Evolutionary conservation across 2,888 invertebrate genomes (phyloP).

Genomic region (Drosophila barbarae): DNA sequence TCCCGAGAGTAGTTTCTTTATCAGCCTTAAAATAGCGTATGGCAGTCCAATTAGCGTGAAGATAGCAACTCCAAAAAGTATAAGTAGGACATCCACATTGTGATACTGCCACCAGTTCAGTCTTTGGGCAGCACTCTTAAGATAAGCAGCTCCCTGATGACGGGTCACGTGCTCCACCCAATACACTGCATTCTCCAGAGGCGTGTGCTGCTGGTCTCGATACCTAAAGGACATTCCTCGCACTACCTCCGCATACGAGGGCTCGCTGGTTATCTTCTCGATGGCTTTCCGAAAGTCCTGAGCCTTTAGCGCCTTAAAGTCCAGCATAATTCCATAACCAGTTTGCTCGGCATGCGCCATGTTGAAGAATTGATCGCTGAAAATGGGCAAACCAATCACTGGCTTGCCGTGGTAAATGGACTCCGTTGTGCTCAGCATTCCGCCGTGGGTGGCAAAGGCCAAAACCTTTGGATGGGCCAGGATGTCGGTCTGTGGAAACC

Average conservation of each 20-base stretch:
- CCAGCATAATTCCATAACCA: slow-evolving; percentile 78
- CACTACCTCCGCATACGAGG: slow-evolving; percentile 49
- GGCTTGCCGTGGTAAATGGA: slow-evolving; percentile 80
- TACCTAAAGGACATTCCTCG: slow-evolving; percentile 67
- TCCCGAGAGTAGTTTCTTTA: not conserved
- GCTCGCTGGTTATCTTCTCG: slow-evolving; percentile 46
- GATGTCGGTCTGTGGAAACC: slow-evolving; percentile 80
- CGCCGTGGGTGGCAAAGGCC: slow-evolving; percentile 81
- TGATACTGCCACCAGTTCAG: slow-evolving; percentile 71
- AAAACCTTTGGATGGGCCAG: slow-evolving; percentile 80
- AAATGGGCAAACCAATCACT: slow-evolving; percentile 80
- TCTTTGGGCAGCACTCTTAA: slow-evolving; percentile 73
- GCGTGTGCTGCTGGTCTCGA: slow-evolving; percentile 74
- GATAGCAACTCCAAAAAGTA: slow-evolving; percentile 41
- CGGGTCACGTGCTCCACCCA: slow-evolving; percentile 77
- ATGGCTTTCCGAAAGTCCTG: slow-evolving; percentile 64
- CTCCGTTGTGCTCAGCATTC: slow-evolving; percentile 80
- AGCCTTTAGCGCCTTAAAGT: slow-evolving; percentile 59
- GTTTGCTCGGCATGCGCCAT: slow-evolving; percentile 78
- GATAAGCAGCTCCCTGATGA: slow-evolving; percentile 77
- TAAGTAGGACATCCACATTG: slow-evolving; percentile 66
- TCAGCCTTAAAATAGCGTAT: not conserved
- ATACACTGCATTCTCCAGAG: slow-evolving; percentile 72
- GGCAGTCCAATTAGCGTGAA: not conserved
- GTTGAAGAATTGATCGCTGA: slow-evolving; percentile 81